A percentile compares a stretch with the other conserved stretches of the same genome.
Conservation (phyloP, 2,888 invertebrate species). For the Leucania comma region DNA sequence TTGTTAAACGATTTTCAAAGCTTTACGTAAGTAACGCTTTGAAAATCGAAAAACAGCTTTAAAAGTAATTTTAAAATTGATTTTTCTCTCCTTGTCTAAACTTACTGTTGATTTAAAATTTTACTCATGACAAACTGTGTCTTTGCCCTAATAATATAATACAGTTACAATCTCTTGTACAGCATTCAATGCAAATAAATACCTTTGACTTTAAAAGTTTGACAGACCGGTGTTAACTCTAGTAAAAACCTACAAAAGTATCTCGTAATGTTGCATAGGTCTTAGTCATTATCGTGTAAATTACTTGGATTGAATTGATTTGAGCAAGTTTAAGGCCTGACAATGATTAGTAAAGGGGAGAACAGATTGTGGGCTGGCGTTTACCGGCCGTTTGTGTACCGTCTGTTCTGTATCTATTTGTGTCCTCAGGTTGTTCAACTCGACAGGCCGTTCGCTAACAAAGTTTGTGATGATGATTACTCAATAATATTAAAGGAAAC, state of each 20-base stretch:
- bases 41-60: too few species aligned
- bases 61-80: too few species aligned
- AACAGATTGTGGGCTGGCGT: conserved; percentile 70
- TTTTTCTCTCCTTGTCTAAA: background rate
- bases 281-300: background rate
- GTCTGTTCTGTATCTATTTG: conserved; percentile 83
- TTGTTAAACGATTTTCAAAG: too few species aligned
- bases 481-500: conserved; percentile 29
- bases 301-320: conserved; percentile 22
- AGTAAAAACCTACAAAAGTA: background rate
- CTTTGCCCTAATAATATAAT: too few species aligned
- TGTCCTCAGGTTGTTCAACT: conserved; percentile 87
- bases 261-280: background rate
- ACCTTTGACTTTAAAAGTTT: too few species aligned
- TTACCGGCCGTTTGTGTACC: conserved; percentile 74
- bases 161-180: too few species aligned
- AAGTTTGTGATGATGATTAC: conserved; percentile 56
- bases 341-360: conserved; percentile 68
- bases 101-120: background rate
- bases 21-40: too few species aligned
- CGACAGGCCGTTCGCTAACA: conserved; percentile 61
- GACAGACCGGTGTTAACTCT: background rate
- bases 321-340: conserved; percentile 32
- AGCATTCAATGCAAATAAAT: too few species aligned
- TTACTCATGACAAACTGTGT: too few species aligned